Evolutionary conservation across 2,113 vertebrate species (phyloP).

Genomic region (Pheucticus melanocephalus): DNA sequence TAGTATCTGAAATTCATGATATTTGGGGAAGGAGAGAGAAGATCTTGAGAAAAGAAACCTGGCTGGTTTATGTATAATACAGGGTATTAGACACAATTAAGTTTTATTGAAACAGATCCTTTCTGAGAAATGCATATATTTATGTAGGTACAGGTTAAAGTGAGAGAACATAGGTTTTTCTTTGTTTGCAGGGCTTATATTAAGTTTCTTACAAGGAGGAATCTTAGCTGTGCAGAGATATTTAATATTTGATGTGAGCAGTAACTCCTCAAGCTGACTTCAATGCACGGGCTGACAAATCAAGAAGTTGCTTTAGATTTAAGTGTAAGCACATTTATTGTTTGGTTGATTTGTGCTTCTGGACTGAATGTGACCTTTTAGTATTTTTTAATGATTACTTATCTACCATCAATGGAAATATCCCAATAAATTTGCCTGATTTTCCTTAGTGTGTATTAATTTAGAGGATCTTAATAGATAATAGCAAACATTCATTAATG

Average conservation of each 20-base stretch:
- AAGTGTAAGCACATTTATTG: background rate
- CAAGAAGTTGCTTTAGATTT: background rate
- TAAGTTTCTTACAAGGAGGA: background rate
- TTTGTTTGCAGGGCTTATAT: background rate
- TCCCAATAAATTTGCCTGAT: background rate
- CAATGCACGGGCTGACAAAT: background rate
- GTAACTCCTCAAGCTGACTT: background rate
- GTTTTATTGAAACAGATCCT: background rate
- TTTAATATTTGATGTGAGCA: background rate
- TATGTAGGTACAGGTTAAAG: background rate
- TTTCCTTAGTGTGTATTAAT: background rate
- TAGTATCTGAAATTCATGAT: constrained; percentile 6
- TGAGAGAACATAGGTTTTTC: background rate
- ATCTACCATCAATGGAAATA: background rate
- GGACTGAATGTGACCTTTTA: background rate
- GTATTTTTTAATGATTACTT: background rate
- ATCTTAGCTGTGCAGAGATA: background rate
- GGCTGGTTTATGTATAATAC: background rate
- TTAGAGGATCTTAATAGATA: background rate
- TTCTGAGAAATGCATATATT: background rate
- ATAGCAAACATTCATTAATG: background rate
- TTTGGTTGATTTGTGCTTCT: background rate
- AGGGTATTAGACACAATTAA: background rate
- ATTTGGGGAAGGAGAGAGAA: background rate
- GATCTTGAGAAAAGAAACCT: background rate